These are phyloP conservation scores for Biston stratarius DNA, from an alignment of 2,888 invertebrate genomes.

Conservation along the genomic window DNA sequence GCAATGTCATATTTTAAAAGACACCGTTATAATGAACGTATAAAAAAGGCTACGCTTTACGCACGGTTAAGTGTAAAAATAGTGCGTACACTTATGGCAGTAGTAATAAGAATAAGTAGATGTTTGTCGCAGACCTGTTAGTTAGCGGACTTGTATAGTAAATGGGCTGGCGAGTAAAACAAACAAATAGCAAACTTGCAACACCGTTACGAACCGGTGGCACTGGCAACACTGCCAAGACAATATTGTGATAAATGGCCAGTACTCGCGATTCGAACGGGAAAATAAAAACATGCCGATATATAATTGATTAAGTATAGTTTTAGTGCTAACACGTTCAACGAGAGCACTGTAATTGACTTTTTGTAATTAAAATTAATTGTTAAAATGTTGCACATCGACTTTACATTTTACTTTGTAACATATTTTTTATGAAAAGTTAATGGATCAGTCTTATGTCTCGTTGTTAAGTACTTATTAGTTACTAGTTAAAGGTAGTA, in stretches of 20 bases:
- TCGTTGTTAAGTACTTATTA: not conserved
- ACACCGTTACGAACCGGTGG: constrained; percentile 17
- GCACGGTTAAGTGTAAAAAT: constrained; percentile 41
- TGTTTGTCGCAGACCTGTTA: constrained; percentile 48
- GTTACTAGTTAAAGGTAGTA: not conserved
- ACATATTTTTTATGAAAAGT: constrained; percentile 2
- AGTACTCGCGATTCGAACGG: constrained; percentile 13
- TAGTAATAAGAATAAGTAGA: constrained; percentile 51
- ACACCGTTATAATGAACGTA: constrained; percentile 51
- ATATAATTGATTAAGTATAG: constrained; percentile 32
- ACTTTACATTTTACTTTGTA: constrained; percentile 9
- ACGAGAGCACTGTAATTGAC: constrained; percentile 17
- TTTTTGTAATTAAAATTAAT: constrained; percentile 16
- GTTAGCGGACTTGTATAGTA: constrained; percentile 56
- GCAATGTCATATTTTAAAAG: constrained; percentile 50
- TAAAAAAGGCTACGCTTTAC: constrained; percentile 42
- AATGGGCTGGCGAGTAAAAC: constrained; percentile 65
- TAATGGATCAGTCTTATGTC: not conserved
- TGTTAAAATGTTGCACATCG: constrained; percentile 9
- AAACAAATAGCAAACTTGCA: constrained; percentile 52
- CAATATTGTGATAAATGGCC: constrained; percentile 36
- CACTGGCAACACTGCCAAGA: constrained; percentile 49
- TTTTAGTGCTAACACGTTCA: constrained; percentile 21
- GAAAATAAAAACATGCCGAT: constrained; percentile 25
- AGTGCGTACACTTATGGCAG: constrained; percentile 47